These are phyloP conservation scores for Trissolcus brochymenae DNA, from an alignment of 2,888 invertebrate genomes.

Conservation along the genomic window DNA sequence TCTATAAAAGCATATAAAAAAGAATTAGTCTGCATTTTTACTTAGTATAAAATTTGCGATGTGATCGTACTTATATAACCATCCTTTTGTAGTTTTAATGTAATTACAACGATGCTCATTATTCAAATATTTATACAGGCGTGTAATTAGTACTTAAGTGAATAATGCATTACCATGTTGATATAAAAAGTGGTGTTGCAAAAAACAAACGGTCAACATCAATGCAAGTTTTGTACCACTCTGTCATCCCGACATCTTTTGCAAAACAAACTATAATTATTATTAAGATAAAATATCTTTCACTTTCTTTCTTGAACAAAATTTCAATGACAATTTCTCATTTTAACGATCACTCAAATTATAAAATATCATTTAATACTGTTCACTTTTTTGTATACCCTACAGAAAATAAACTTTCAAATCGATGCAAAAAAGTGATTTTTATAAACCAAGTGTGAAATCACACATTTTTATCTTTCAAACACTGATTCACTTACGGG, in stretches of 20 bases:
- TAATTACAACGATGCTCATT: conserved; percentile 61
- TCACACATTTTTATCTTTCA: no score
- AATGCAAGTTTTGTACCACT: conserved; percentile 56
- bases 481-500: no score
- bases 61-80: conserved; percentile 57
- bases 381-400: no score
- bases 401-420: no score
- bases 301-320: no score
- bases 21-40: conserved; percentile 51
- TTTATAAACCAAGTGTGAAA: no score
- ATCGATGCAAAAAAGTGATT: no score
- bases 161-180: conserved; percentile 58
- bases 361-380: no score
- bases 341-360: no score
- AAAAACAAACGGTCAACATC: conserved; percentile 18
- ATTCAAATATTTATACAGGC: conserved; percentile 56
- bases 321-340: no score
- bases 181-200: conserved; percentile 59
- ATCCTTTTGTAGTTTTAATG: conserved; percentile 62
- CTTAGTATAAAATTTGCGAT: conserved; percentile 14
- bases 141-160: conserved; percentile 57
- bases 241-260: conserved; percentile 50
- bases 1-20: conserved; percentile 5
- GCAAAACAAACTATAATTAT: conserved; percentile 8
- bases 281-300: no score